Evolutionary conservation across 1,140 invertebrate species (phyloP), one percentile per base, ranked within the genome.

Genomic region (Lasioglossum albipes): DNA sequence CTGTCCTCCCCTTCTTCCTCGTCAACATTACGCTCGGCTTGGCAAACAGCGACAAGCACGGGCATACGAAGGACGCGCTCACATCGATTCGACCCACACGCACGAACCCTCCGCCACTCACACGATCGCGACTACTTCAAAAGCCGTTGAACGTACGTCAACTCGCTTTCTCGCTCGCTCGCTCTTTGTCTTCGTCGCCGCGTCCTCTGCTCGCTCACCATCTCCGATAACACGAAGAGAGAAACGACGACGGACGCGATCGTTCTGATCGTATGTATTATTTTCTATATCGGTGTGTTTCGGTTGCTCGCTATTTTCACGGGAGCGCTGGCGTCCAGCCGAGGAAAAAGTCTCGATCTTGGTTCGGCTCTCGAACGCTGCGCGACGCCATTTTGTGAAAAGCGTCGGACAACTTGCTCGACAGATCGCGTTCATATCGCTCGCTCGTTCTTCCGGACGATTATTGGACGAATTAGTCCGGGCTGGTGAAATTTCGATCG

Each of bases 41-140:
- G 87, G 83, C 87, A 89, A 89, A 88, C 84, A 79, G 75, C 83
- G 84, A 88, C 87, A 87, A 75, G 81, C 82, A 87, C 79, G 83
- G 66, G 65, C 79, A 68, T 52, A 57, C 79, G 87, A 88, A 89
- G 87, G 87, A 85, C 87, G 75, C 67, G 59, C 69, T 36, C 16
- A 84, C 16, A 76, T 72, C 69, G 18, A 22, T 41, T 67, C 42
- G 41, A 66, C 54, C 54, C 3, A 10, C 64, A 57, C 61, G 59
- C 72, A 27, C 64, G 36, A 5, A 20, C 52, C 27, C 27, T 12
- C 36, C 12, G 22, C 4, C 5, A 61, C 76, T 22, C 20, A 73
- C 12, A 79, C 70, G 22, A 45, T 1, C 9, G 41, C 42, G 2
- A n/a, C 41, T 31, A 42, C 61, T 73, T 79, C 77, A 74, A 82